Percentiles rank a stretch among this genome's conserved stretches.
phyloP scores from a whole-genome alignment of 2,113 vertebrate species.

The Cariama cristata region DNA sequence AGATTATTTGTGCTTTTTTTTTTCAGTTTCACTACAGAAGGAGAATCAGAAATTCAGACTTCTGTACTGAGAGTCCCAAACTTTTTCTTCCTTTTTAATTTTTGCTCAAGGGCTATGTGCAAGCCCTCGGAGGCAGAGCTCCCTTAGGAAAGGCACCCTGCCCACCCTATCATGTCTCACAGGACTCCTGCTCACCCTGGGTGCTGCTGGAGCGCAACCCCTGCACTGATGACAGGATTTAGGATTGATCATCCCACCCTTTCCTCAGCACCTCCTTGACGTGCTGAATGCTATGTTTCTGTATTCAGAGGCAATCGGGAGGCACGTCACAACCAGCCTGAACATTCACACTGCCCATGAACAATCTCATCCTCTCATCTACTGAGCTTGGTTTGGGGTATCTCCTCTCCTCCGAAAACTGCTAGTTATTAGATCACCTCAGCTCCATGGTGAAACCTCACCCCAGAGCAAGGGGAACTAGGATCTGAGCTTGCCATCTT shows the following conservation, averaged over 20 bases:
- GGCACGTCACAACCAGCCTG: background rate
- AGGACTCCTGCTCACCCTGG: background rate
- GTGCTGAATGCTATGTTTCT: background rate
- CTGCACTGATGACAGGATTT: background rate
- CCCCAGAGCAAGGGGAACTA: background rate
- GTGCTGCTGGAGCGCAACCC: background rate
- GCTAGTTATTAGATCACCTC: background rate
- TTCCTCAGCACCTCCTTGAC: background rate
- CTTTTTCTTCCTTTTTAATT: background rate
- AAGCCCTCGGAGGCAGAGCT: background rate
- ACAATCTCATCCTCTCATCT: background rate
- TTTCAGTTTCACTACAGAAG: background rate
- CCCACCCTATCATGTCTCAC: background rate
- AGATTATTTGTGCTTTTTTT: background rate
- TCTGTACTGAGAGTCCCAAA: background rate
- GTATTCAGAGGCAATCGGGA: background rate
- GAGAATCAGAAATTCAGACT: background rate
- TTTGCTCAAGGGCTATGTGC: rapidly evolving
- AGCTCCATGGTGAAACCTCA: background rate
- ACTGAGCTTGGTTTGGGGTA: background rate
- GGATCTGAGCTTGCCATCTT: background rate
- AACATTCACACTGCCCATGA: background rate
- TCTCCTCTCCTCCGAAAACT: background rate
- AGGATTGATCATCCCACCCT: background rate
- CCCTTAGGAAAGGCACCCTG: background rate